phyloP scores from a whole-genome alignment of 1,140 invertebrate genomes.

The Bombus fervidus region DNA sequence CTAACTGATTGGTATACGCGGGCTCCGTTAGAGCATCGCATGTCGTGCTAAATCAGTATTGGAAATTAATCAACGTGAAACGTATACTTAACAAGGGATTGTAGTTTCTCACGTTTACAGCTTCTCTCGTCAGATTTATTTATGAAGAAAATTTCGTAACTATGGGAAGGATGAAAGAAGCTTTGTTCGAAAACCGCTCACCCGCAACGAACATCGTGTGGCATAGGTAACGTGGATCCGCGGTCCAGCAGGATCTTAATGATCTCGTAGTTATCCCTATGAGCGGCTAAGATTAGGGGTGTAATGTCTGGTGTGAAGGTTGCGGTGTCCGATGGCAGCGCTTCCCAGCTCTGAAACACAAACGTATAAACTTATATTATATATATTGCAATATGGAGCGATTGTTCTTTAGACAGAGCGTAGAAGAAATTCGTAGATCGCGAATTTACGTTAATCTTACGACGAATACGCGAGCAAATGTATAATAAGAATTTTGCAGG shows the following conservation, averaged over 20 bases:
- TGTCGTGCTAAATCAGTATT: conserved; percentile 9
- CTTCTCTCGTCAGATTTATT: not conserved
- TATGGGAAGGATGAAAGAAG: too few relatives aligned
- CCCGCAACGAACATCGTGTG: conserved; percentile 92
- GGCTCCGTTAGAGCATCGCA: conserved; percentile 17
- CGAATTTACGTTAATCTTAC: not conserved
- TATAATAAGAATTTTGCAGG: too few relatives aligned
- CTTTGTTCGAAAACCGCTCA: conserved; percentile 54
- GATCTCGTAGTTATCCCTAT: conserved; percentile 99
- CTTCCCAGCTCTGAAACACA: conserved; percentile 92
- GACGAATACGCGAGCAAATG: too few relatives aligned
- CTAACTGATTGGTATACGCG: conserved; percentile 44
- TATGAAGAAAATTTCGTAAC: not conserved
- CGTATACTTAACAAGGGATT: too few relatives aligned
- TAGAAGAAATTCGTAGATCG: not conserved
- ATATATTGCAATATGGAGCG: not conserved
- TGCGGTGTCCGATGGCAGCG: conserved; percentile 92
- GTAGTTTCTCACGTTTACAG: not conserved
- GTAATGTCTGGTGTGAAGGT: conserved; percentile 99
- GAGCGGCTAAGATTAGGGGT: conserved; percentile 96
- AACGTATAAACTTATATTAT: conserved; percentile 13
- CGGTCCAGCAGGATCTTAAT: conserved; percentile 98
- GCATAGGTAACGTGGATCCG: conserved; percentile 92
- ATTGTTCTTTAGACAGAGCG: not conserved
- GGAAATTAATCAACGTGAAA: conserved; percentile 51